Evolutionary conservation across 1,140 invertebrate species (phyloP).

Genomic region (Drosophila baimaii): DNA sequence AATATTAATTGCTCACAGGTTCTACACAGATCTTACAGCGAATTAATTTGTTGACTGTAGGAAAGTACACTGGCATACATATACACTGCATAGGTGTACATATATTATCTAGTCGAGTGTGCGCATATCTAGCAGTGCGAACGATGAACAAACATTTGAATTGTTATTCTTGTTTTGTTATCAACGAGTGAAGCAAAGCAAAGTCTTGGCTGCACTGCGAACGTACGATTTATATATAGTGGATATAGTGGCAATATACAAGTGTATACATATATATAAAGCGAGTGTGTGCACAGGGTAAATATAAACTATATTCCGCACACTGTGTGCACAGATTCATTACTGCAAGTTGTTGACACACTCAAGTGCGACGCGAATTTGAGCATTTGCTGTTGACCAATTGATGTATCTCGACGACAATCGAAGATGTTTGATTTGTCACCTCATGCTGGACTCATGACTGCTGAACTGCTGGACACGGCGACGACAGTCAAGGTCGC

Average conservation of each 20-base stretch:
- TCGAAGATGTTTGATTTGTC: conserved; percentile 30
- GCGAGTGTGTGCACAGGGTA: conserved; percentile 22
- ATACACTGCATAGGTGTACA: background rate
- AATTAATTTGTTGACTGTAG: conserved; percentile 52
- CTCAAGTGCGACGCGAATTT: conserved; percentile 52
- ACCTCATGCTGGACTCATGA: conserved; percentile 22
- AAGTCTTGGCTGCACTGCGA: conserved; percentile 21
- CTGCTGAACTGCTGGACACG: background rate
- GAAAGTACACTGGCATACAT: conserved; percentile 26
- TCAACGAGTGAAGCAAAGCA: conserved; percentile 21
- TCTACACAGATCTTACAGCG: conserved; percentile 35
- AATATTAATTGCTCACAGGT: conserved; percentile 43
- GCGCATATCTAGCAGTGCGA: conserved; percentile 41
- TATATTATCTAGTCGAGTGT: conserved; percentile 19
- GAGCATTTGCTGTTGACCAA: conserved; percentile 50
- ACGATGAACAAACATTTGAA: conserved; percentile 41
- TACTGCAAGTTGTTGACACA: conserved; percentile 48
- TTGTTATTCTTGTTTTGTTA: conserved; percentile 50
- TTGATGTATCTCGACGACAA: conserved; percentile 25
- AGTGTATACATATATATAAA: conserved; percentile 27
- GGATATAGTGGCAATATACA: conserved; percentile 20
- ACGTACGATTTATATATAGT: conserved; percentile 35
- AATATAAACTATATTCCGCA: conserved; percentile 55
- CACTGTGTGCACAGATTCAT: conserved; percentile 38
- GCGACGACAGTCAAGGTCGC: conserved; percentile 10